Base-by-base conservation (phyloP, 2,888 invertebrate species). In the Lycia hirtaria region DNA sequence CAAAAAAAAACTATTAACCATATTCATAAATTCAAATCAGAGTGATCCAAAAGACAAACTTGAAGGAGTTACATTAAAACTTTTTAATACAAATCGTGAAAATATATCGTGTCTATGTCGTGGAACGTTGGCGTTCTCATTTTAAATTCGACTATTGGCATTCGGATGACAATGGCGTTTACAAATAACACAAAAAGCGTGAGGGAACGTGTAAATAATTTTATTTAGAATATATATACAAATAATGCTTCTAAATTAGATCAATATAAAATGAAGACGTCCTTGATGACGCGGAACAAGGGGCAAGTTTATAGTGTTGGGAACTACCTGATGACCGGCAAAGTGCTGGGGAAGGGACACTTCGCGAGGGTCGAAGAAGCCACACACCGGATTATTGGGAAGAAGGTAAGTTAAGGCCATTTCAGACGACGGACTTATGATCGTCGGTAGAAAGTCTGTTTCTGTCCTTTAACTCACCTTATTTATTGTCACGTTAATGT, bases 331-430 rank as follows among this genome's bases (percentile, higher is more conserved):
- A 94, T 96, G 93, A 95, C 94, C 54, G 95, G 95, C 57, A 93
- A 93, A 70, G 88, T 94, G 56, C 88, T 96, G 55, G 96, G 96
- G 38, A 96, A 95, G 82, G 96, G 96, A 60, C 96, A 95, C 83
- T 96, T 96, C 80, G 96, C 96, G 17, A 92, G 93, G 69, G 96
- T 96, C 41, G 95, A 95, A 78, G 94, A 96, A 78, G 96, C 95
- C 10, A 93, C 94, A 26, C 96, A 96, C 80, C 93, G 92, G 62
- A 81, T 95, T 52, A 93, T 96, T 48, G 94, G 94, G 67, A 93
- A 94, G 72, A 95, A 95, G 94, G 95, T 95, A 78, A 26, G 0
- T 22, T 24, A 40, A 22, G n/a, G 38, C n/a, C 6, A 24, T 10
- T 40, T 40, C n/a, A 30, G 30, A 30, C 5, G 3, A n/a, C n/a